Evolutionary conservation across 1,140 invertebrate species (phyloP).

Genomic region (Heliconius nattereri): DNA sequence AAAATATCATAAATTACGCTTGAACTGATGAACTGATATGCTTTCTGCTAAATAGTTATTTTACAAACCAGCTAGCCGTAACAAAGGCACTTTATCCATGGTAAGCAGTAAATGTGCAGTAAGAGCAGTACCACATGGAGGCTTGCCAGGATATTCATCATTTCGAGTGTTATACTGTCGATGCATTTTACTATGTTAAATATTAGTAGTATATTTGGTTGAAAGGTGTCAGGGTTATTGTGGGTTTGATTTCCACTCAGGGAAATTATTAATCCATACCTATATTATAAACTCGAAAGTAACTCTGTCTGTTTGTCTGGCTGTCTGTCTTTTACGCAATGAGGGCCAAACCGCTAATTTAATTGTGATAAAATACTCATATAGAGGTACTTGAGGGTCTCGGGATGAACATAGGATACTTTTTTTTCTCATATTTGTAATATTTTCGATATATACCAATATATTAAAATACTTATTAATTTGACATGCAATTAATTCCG

Average conservation of each 20-base stretch:
- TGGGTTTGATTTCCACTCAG: not conserved
- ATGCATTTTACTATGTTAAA: conserved; percentile 1
- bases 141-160: conserved; percentile 28
- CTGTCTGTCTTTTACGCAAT: too few relatives aligned
- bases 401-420: too few relatives aligned
- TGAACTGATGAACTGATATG: not conserved
- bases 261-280: too few relatives aligned
- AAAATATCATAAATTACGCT: not conserved
- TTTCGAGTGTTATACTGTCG: conserved; percentile 16
- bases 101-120: conserved; percentile 14
- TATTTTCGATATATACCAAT: too few relatives aligned
- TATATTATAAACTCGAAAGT: too few relatives aligned
- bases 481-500: too few relatives aligned
- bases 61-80: not conserved
- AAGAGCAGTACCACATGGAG: conserved; percentile 28
- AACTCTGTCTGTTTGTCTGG: too few relatives aligned
- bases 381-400: too few relatives aligned
- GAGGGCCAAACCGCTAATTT: too few relatives aligned
- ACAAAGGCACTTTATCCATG: conserved; percentile 2
- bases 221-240: not conserved
- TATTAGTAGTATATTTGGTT: not conserved
- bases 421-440: too few relatives aligned
- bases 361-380: too few relatives aligned
- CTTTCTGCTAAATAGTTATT: not conserved
- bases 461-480: too few relatives aligned